Conservation (phyloP, 2,113 vertebrate species). For the Garra rufa region DNA sequence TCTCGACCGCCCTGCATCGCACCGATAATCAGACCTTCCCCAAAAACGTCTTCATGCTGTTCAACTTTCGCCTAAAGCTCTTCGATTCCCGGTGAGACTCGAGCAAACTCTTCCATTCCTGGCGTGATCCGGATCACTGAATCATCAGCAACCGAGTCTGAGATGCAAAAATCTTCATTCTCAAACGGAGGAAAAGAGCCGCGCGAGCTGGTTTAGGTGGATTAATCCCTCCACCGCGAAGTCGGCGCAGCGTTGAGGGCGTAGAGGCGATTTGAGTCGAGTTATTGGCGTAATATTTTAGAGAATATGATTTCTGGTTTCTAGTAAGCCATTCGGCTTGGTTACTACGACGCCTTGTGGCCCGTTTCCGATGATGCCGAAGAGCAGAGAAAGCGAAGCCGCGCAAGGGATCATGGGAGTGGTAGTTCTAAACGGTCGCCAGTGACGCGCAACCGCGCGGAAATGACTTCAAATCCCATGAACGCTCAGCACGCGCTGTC, state of each 20-base stretch:
- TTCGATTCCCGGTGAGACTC: slow-evolving; percentile 3
- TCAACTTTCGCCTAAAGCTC: slow-evolving; percentile 34
- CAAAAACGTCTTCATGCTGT: slow-evolving; percentile 10
- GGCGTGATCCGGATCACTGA: slow-evolving; percentile 15
- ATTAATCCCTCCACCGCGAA: slow-evolving; percentile 43
- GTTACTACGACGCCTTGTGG: slow-evolving; percentile 66
- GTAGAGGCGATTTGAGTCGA: slow-evolving; percentile 28
- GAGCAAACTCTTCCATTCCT: slow-evolving; percentile 11
- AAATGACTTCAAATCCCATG: slow-evolving; percentile 54
- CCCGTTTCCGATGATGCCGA: slow-evolving; percentile 57
- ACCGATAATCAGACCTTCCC: neutral
- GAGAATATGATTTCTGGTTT: slow-evolving; percentile 61
- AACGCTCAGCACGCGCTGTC: slow-evolving; percentile 53
- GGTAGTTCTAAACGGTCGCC: slow-evolving; percentile 19
- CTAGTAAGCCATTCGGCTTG: slow-evolving; percentile 48
- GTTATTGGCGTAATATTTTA: slow-evolving; percentile 56
- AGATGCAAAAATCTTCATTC: neutral
- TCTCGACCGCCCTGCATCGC: neutral
- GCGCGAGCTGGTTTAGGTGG: slow-evolving; percentile 17
- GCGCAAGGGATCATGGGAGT: slow-evolving; percentile 44
- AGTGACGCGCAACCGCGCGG: neutral
- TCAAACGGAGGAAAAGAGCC: neutral
- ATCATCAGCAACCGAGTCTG: slow-evolving; percentile 15
- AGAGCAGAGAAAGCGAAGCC: slow-evolving; percentile 1
- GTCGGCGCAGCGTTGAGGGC: slow-evolving; percentile 34